Evolutionary conservation across 2,888 invertebrate species (phyloP).

Genomic region (Glaucopsyche alexis): DNA sequence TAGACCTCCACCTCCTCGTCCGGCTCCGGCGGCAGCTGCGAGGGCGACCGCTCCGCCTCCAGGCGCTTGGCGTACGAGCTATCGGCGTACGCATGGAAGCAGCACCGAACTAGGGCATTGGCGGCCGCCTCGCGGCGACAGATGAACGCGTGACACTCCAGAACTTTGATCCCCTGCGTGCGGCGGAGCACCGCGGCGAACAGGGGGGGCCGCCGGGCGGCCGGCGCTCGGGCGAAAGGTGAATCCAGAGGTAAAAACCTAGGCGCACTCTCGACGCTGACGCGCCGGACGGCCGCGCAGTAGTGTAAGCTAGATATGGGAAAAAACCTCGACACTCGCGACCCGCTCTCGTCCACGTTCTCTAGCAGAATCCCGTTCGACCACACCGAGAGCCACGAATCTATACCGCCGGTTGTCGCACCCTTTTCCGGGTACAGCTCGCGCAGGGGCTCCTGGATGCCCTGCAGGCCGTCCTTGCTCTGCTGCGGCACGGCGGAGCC

Average conservation of each 20-base stretch:
- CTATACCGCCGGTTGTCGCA: slow-evolving; percentile 92
- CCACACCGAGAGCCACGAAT: slow-evolving; percentile 98
- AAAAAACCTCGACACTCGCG: slow-evolving; percentile 96
- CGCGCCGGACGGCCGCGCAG: slow-evolving; percentile 96
- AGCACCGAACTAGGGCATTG: slow-evolving; percentile 97
- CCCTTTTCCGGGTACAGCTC: slow-evolving; percentile 98
- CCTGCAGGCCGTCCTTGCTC: slow-evolving; percentile 98
- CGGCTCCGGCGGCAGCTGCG: slow-evolving; percentile 61
- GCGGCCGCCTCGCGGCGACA: slow-evolving; percentile 98
- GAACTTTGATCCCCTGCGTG: slow-evolving; percentile 97
- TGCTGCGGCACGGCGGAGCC: slow-evolving; percentile 98
- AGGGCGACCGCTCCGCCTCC: slow-evolving; percentile 80
- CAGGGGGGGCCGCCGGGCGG: slow-evolving; percentile 96
- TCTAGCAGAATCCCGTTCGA: slow-evolving; percentile 96
- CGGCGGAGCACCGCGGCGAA: slow-evolving; percentile 97
- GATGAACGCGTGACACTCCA: slow-evolving; percentile 99
- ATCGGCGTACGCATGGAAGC: slow-evolving; percentile 98
- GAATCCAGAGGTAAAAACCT: slow-evolving; percentile 97
- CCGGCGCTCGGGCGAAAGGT: slow-evolving; percentile 95
- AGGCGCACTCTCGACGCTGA: slow-evolving; percentile 87
- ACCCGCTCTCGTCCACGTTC: slow-evolving; percentile 97
- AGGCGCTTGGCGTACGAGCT: slow-evolving; percentile 94
- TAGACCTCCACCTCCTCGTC: slow-evolving; percentile 91
- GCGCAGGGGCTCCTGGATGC: slow-evolving; percentile 97
- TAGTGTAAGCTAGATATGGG: slow-evolving; percentile 97